These are phyloP conservation scores for Formica selysi DNA, from an alignment of 1,140 invertebrate genomes.

Conservation along the genomic window DNA sequence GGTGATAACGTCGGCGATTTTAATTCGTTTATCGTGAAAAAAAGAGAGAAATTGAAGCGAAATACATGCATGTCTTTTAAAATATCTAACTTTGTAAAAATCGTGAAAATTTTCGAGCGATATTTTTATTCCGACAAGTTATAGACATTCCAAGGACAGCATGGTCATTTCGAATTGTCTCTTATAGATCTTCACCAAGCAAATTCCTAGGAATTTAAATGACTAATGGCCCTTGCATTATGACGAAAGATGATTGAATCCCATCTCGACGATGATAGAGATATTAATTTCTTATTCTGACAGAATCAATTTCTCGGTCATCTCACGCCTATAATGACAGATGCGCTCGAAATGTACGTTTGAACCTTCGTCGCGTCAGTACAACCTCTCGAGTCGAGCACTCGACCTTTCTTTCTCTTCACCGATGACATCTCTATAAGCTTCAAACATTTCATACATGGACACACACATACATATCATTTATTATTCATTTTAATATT, in stretches of 20 bases:
- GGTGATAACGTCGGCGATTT: neutral
- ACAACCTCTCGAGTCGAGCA: neutral
- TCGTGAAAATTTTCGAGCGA: neutral
- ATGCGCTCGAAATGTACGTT: neutral
- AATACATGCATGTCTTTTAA: neutral
- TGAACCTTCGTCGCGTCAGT: neutral
- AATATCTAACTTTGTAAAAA: neutral
- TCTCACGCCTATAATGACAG: neutral
- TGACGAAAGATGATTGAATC: slow-evolving; percentile 18
- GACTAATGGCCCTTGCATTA: slow-evolving; percentile 14
- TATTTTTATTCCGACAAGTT: neutral
- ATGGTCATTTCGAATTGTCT: neutral
- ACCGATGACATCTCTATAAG: neutral
- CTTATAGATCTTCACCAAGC: neutral
- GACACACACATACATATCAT: no score
- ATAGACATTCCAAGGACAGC: neutral
- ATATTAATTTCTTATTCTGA: slow-evolving; percentile 33
- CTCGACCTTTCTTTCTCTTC: slow-evolving; percentile 15
- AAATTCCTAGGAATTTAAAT: slow-evolving; percentile 1
- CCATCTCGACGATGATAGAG: slow-evolving; percentile 4
- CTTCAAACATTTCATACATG: slow-evolving; percentile 7
- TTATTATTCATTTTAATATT: neutral
- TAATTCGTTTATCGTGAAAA: neutral
- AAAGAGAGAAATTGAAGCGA: neutral
- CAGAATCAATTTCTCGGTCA: slow-evolving; percentile 25